A percentile compares a stretch with the other conserved stretches of the same genome.
phyloP scores from a whole-genome alignment of 2,797 vertebrate species.

The Sarcophilus harrisii region DNA sequence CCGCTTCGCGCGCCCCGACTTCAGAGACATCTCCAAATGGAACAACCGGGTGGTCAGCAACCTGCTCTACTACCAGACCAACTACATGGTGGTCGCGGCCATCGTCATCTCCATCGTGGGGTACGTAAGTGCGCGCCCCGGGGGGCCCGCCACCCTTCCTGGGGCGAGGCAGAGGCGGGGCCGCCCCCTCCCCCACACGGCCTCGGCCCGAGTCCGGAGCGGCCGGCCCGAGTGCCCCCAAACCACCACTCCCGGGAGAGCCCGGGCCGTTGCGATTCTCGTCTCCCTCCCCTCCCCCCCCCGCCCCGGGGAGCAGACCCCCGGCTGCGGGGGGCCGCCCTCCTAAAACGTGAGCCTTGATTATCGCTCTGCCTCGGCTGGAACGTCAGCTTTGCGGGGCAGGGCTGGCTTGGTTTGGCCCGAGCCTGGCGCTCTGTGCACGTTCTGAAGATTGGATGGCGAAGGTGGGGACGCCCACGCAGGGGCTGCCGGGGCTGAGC shows the following conservation, averaged over 20 bases:
- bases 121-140: conserved; percentile 84
- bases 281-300: background rate
- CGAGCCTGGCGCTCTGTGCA: background rate
- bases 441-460: background rate
- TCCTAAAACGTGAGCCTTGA: too few species aligned
- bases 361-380: too few species aligned
- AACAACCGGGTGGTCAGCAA: conserved; percentile 96
- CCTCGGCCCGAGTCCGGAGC: background rate
- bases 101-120: conserved; percentile 91
- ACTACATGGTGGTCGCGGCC: conserved; percentile 90
- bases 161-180: conserved; percentile 25
- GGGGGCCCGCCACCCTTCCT: background rate
- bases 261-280: background rate
- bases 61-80: conserved; percentile 97
- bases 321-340: too few species aligned
- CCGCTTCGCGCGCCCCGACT: conserved; percentile 91
- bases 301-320: background rate
- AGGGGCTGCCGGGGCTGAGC: rapidly evolving
- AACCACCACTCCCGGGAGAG: too few species aligned
- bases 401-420: background rate
- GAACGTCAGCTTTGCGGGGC: background rate
- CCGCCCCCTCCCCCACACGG: background rate
- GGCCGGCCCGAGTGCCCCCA: background rate
- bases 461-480: background rate
- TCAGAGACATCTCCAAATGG: conserved; percentile 92